Conservation (phyloP, 2,888 invertebrate genomes). For the Patella ulyssiponensis region DNA sequence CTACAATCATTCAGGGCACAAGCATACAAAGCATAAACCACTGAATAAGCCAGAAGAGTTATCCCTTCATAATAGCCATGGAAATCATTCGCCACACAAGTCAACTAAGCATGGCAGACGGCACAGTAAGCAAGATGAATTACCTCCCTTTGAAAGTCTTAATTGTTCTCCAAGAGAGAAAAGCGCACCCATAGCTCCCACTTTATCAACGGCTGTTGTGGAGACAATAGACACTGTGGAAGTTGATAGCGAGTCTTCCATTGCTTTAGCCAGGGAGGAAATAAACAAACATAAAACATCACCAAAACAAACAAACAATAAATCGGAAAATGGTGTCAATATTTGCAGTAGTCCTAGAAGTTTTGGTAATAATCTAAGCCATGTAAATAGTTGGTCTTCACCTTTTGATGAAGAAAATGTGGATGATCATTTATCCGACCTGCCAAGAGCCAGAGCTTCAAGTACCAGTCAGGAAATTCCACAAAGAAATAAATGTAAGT, state of each 20-base stretch:
- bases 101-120: not conserved
- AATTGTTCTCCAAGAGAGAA: conserved; percentile 35
- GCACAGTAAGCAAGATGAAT: not conserved
- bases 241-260: conserved; percentile 36
- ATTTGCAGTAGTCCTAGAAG: conserved; percentile 24
- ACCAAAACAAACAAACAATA: not conserved
- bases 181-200: conserved; percentile 35
- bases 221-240: conserved; percentile 40
- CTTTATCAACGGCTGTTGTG: conserved; percentile 47
- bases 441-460: conserved; percentile 5
- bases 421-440: conserved; percentile 27
- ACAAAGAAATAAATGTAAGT: conserved; percentile 4
- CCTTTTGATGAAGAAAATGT: conserved; percentile 45
- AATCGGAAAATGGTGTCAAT: not conserved
- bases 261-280: not conserved
- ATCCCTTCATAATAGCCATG: not conserved
- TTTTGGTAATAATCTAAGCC: conserved; percentile 60
- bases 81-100: not conserved
- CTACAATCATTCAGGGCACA: not conserved
- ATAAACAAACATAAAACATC: not conserved
- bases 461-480: not conserved
- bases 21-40: not conserved
- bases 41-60: no score
- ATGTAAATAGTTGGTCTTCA: conserved; percentile 62
- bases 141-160: conserved; percentile 31